Evolutionary conservation across 2,797 vertebrate species (phyloP), one percentile per base, ranked within the genome.

Genomic region (Nyctalus aviator): DNA sequence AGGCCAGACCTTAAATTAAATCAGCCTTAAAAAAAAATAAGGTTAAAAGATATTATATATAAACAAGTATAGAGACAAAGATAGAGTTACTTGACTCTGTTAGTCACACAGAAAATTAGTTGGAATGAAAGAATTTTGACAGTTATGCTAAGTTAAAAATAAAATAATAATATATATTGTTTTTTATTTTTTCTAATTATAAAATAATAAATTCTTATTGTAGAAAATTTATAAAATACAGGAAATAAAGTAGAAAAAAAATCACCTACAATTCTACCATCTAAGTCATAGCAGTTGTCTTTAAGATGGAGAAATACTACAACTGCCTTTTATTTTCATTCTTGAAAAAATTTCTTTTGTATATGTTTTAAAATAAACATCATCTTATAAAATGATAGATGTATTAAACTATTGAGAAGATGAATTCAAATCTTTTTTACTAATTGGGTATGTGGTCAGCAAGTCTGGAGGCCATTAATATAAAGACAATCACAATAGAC

Each of bases 291-390:
- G 41, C 23, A 25, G 41, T 30, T 79, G 9, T 46, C 5, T 77
- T 93, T 75, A 84, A 79, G 50, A 83, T 48, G 46, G n/a, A 59
- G 50, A 91, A 71, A 86, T 0, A 69, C 7, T 1, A 75, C 41
- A 62, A 84, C 15, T 85, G 76, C 53, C 10, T 37, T 72, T 93
- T 23, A 32, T 11, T 46, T 37, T 55, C 83, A 64, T 27, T 91
- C 66, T 94, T 84, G 23, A 20, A 79, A 93, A 72, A 20, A 12
- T 79, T 48, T 55, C 13, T 50, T 93, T 14, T 85, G 55, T 73
- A 6, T 57, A 48, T 71, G 59, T 86, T 94, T 94, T 50, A 88
- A 82, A 93, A 77, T 89, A 72, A 91, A 84, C n/a, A 90, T 44
- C 53, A 77, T 48, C 32, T 85, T 68, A 50, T 8, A 88, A 37